phyloP scores from a whole-genome alignment of 37 sponge, comb jelly and placozoan genomes.

The Bolinopsis microptera region DNA sequence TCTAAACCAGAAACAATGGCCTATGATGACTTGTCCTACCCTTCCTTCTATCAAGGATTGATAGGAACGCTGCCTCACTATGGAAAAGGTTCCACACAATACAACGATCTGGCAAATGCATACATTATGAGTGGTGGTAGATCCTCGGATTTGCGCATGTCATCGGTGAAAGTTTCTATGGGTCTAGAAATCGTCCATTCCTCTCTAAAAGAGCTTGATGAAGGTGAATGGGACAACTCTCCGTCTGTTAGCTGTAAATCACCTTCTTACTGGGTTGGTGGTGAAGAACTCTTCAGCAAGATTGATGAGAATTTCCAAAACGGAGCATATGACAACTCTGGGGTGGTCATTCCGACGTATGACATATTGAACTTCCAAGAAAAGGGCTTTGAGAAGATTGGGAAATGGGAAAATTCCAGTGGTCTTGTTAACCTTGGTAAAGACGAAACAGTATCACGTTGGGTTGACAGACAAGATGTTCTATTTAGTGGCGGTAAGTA shows the following conservation, averaged over 20 bases:
- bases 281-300: background rate
- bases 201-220: background rate
- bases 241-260: background rate
- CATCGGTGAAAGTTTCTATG: background rate
- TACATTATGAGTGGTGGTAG: background rate
- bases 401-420: background rate
- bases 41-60: background rate
- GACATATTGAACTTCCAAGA: constrained; percentile 15
- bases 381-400: constrained; percentile 22
- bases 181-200: background rate
- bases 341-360: background rate
- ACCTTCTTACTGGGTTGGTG: background rate
- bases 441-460: background rate
- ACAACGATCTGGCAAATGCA: background rate
- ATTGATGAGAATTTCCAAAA: background rate
- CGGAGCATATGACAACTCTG: background rate
- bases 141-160: background rate
- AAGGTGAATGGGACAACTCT: background rate
- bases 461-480: constrained; percentile 1
- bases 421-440: background rate
- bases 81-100: background rate
- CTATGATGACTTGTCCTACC: background rate
- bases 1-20: background rate
- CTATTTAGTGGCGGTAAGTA: background rate
- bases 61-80: constrained; percentile 1